Percentiles rank a stretch among this genome's conserved stretches.
Evolutionary conservation across 2,888 invertebrate species (phyloP).

Genomic region (Adelognathus sp.): DNA sequence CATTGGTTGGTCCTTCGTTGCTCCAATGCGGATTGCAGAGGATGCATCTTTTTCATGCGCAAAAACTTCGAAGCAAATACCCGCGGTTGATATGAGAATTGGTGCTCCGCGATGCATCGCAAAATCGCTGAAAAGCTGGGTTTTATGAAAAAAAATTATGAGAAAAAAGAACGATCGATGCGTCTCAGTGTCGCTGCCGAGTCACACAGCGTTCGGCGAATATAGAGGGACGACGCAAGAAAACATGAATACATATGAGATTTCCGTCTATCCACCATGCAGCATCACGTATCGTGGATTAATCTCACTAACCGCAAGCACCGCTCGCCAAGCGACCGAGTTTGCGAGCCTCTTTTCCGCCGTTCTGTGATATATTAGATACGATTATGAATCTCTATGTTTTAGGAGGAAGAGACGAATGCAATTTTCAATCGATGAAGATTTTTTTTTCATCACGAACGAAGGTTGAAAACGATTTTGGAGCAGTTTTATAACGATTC

Average conservation of each 20-base stretch:
- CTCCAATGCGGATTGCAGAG: background rate
- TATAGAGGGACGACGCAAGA: background rate
- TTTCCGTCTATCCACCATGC: conserved; percentile 12
- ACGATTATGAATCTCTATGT: background rate
- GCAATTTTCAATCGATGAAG: background rate
- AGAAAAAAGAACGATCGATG: background rate
- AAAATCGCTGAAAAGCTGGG: background rate
- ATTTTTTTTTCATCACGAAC: background rate
- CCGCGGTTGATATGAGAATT: background rate
- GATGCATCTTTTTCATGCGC: background rate
- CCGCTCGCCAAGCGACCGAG: background rate
- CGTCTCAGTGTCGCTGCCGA: background rate
- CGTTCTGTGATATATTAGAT: conserved; percentile 4
- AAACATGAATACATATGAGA: conserved; percentile 38
- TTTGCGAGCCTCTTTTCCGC: background rate
- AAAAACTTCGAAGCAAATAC: background rate
- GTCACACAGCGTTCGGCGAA: background rate
- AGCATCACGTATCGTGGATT: conserved; percentile 28
- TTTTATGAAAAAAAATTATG: background rate
- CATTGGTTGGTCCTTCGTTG: background rate
- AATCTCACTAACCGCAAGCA: conserved; percentile 16
- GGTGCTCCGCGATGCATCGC: background rate
- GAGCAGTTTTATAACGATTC: background rate
- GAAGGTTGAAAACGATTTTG: background rate
- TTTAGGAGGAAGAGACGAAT: background rate